Percentiles rank a stretch among this genome's conserved stretches.
Conservation (phyloP, 1,140 invertebrate genomes). For the Epicauta chinensis region DNA sequence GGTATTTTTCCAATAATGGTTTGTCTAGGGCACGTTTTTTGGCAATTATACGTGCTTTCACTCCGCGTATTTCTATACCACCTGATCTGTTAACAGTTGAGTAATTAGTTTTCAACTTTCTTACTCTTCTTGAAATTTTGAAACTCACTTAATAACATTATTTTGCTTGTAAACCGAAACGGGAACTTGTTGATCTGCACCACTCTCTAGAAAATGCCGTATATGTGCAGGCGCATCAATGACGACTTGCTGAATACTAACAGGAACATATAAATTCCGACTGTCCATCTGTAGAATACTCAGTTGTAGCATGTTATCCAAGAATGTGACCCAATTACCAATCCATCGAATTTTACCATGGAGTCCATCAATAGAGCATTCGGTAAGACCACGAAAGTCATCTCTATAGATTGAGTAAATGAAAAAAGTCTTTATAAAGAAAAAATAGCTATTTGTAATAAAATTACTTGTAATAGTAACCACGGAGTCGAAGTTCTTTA, state of each 20-base stretch:
- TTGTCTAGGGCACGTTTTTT: constrained; percentile 55
- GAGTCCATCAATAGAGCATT: constrained; percentile 42
- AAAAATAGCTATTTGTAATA: background rate
- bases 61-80: constrained; percentile 47
- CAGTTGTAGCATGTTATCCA: constrained; percentile 92
- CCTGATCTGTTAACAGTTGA: background rate
- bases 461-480: constrained; percentile 74
- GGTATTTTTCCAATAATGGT: constrained; percentile 35
- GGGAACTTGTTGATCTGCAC: constrained; percentile 45
- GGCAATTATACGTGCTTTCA: constrained; percentile 73
- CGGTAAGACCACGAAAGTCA: constrained; percentile 20
- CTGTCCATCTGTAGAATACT: constrained; percentile 68
- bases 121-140: background rate
- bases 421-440: background rate
- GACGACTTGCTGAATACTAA: constrained; percentile 68
- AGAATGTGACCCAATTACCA: constrained; percentile 84
- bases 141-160: background rate
- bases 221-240: constrained; percentile 70
- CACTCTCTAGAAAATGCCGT: constrained; percentile 47
- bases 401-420: constrained; percentile 22
- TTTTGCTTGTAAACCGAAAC: constrained; percentile 48
- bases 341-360: constrained; percentile 56
- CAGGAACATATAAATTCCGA: constrained; percentile 75
- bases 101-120: background rate
- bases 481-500: constrained; percentile 81